Base-by-base conservation (phyloP, 1,140 invertebrate species). In the Pararge aegeria region DNA sequence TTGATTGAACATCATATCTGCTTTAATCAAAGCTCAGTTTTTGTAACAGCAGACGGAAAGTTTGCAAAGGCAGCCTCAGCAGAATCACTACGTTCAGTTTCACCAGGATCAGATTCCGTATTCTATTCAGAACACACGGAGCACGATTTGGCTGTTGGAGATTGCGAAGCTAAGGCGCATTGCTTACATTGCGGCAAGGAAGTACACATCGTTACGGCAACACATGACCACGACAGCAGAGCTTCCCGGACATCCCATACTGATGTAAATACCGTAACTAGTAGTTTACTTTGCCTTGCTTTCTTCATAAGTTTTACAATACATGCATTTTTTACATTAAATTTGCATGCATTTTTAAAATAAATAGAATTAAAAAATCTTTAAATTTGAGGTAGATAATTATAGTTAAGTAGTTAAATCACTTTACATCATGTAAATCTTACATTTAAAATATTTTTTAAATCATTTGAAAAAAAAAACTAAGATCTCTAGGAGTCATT, bases 81-180 rank as follows among this genome's bases (percentile, higher is more conserved):
- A 27, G 95, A 97, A 83, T 96, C 95, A 0, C 81, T 97, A 51
- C 92, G 95, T 55, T 96, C 95, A 2, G 95, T 95, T 52, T 96
- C 95, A 75, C 96, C 96, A 10, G 95, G 96, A 10, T 96, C 95
- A 67, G 96, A 97, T 81, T 96, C 95, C 55, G 96, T 97, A 16
- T 97, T 97, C 83, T 96, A 96, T 81, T 95, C 95, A 75, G 95
- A 96, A 91, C 94, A 92, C 67, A 94, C 91, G 63, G 94, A 92
- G 70, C 78, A 74, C 59, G 85, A 73, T 56, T 44, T 79, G 18
- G 69, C 75, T 7, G 78, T 70, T 7, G 80, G 70, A 18, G 80
- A 84, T 20, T 78, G 80, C 20, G 83, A 87, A 64, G 84, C 86
- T 7, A 88, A 83, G 60, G 90, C 91, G 1, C 94, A 95, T 78